Percentiles rank a stretch among this genome's conserved stretches.
phyloP scores from a whole-genome alignment of 2,797 vertebrate genomes.

The Betta splendens region DNA sequence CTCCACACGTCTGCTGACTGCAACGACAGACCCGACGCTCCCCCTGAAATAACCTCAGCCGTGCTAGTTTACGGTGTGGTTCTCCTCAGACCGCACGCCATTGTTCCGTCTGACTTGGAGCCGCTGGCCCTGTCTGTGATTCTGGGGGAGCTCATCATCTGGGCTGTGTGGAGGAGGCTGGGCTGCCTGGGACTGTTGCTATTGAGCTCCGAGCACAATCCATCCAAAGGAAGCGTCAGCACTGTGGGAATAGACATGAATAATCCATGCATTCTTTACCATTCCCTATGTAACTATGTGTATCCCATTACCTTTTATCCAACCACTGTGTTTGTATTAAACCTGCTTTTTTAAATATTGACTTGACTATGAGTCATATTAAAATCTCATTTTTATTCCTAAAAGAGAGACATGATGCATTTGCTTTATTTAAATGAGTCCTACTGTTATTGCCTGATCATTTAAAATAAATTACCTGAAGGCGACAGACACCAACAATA shows the following conservation, averaged over 20 bases:
- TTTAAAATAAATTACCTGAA: too few relatives aligned
- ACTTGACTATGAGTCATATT: conserved; percentile 4
- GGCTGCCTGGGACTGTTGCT: conserved; percentile 73
- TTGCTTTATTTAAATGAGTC: too few relatives aligned
- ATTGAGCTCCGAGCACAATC: conserved; percentile 80
- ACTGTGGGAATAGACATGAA: conserved; percentile 81
- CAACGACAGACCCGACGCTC: conserved; percentile 26
- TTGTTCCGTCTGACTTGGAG: conserved; percentile 58
- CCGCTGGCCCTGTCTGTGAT: conserved; percentile 72
- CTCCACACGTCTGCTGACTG: conserved; percentile 39
- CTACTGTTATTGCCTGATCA: too few relatives aligned
- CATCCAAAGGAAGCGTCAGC: conserved; percentile 79
- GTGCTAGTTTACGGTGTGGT: conserved; percentile 68
- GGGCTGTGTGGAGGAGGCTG: conserved; percentile 44
- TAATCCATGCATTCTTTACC: conserved; percentile 82
- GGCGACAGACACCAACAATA: too few relatives aligned
- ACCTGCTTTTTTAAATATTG: conserved; percentile 11
- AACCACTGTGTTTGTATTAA: conserved; percentile 34
- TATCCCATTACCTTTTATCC: conserved; percentile 56
- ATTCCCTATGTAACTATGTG: conserved; percentile 57
- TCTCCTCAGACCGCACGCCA: conserved; percentile 73
- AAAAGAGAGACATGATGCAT: too few relatives aligned
- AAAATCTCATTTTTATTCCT: neutral
- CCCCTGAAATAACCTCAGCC: conserved; percentile 33
- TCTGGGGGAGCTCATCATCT: conserved; percentile 71